Evolutionary conservation across 2,797 vertebrate species (phyloP), one percentile per base, ranked within the genome.

Genomic region (Limosa lapponica): DNA sequence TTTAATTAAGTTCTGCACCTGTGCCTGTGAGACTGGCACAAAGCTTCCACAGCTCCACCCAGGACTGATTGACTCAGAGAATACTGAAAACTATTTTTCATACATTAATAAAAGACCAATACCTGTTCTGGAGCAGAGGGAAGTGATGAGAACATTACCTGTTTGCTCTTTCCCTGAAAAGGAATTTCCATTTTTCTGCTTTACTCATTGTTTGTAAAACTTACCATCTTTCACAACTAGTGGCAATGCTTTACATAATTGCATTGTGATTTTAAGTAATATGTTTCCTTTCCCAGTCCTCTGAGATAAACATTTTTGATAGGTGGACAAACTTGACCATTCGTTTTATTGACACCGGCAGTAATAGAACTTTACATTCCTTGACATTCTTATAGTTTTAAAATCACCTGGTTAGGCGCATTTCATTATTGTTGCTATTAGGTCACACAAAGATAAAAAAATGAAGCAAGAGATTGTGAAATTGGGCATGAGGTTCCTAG

Each of bases 41-140:
- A 51, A 37, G 4, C 2, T 90, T 84, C 11, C 7, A 5, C 12
- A 25, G 1, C 3, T 57, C 22, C 2, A 4, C 13, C 17, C 37
- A 37, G 34, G 30, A 74, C 7, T 58, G 13, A 71, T 5, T 17
- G 32, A 67, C 48, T 80, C 37, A 61, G 37, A 80, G 19, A 94
- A 77, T 36, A 37, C 3, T 54, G n/a, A 27, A 36, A 89, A 58
- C 3, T 34, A 5, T 43, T 89, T 73, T 87, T 52, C 17, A 28
- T 6, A 37, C 10, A 7, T 62, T 75, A 14, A 70, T 80, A 36
- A 77, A 85, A 82, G 15, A 27, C 28, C 7, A 11, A 61, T 34
- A 58, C 0, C 8, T 3, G 9, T 93, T 48, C 25, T 71, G 52
- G 12, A 59, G 20, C 16, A 62, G 28, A 81, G 7, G 12, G 6